Percentiles rank a stretch among this genome's conserved stretches.
Conservation (phyloP, 2,888 invertebrate species). For the Terebella lapidaria region DNA sequence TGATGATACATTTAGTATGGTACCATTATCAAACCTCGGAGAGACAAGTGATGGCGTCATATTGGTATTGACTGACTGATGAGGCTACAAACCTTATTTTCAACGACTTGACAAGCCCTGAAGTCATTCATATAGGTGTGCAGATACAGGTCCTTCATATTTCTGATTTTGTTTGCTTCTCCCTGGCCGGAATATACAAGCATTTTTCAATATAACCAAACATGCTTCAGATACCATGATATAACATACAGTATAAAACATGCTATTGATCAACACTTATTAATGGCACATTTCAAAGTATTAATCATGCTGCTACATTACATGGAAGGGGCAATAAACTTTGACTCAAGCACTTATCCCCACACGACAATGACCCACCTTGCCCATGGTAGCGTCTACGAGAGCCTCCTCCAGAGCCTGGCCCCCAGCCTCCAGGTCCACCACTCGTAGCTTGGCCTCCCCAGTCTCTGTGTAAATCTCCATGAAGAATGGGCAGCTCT, state of each 20-base stretch:
- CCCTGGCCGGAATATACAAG: too few species aligned
- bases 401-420: constrained; percentile 31
- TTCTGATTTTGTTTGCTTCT: constrained; percentile 32
- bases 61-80: too few species aligned
- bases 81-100: constrained; percentile 43
- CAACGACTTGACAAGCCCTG: constrained; percentile 36
- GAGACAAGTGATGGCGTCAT: too few species aligned
- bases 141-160: constrained; percentile 38
- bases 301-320: too few species aligned
- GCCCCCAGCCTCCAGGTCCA: constrained; percentile 27
- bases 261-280: too few species aligned
- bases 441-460: constrained; percentile 31
- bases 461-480: constrained; percentile 41
- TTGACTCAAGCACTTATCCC: too few species aligned
- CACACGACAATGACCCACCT: too few species aligned
- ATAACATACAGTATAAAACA: neutral
- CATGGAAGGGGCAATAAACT: too few species aligned
- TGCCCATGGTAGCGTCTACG: constrained; percentile 33
- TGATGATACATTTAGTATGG: neutral
- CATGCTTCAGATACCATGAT: neutral
- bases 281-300: too few species aligned
- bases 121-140: constrained; percentile 39
- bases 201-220: neutral
- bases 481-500: constrained; percentile 45
- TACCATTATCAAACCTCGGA: neutral